Base-by-base conservation (phyloP, 1,140 invertebrate species). In the Propsilocerus akamusi region DNA sequence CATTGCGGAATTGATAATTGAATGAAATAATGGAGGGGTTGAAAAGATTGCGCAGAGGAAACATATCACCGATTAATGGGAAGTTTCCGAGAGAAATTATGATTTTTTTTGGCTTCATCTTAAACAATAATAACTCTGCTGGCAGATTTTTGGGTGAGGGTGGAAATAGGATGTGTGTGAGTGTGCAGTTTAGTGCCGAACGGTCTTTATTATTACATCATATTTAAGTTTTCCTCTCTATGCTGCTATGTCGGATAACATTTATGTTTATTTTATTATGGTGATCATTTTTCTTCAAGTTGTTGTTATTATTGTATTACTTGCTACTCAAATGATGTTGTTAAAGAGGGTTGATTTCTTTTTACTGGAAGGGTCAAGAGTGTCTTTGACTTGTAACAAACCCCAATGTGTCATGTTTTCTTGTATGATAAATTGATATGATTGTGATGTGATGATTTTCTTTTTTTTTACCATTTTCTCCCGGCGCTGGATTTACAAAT, bases 221-320 rank as follows among this genome's bases (percentile, higher is more conserved):
- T 41, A 41, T 41, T 41, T 41, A 41, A 41, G 34, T n/a, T n/a
- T n/a, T n/a, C n/a, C n/a, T n/a, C n/a, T n/a, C n/a, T n/a, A n/a
- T n/a, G n/a, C n/a, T n/a, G 28, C 28, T 41, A 41, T 17, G 34
- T 7, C 17, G 17, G 22, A 41, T 41, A 41, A 41, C 34, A 41
- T 41, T 41, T 41, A 41, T 41, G 34, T 41, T 41, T 41, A 41
- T 41, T 41, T 41, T 41, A 41, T 41, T 41, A 41, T 20, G 34
- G 34, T 41, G 34, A 41, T 41, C 34, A 41, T 41, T 41, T 41
- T 41, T 41, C 34, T 30, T 30, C 28, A 30, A 30, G 28, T 30
- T 30, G 28, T 30, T 8, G n/a, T n/a, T n/a, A n/a, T n/a, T n/a
- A n/a, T n/a, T n/a, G 10, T 30, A 30, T 30, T 30, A 30, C 28